These are phyloP conservation scores for Cetoscarus ocellatus DNA, from an alignment of 2,797 vertebrate species.

Conservation along the genomic window DNA sequence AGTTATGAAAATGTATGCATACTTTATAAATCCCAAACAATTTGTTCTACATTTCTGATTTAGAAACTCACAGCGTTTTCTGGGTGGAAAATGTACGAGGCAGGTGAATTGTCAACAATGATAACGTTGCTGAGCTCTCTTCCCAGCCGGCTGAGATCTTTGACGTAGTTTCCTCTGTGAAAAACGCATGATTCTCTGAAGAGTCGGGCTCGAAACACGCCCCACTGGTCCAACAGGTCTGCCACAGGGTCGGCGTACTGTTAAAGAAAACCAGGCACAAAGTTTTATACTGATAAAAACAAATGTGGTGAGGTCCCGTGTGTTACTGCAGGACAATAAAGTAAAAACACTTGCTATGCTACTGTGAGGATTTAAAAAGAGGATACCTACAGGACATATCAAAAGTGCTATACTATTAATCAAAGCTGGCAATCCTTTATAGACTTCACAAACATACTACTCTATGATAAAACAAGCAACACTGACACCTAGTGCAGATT, in stretches of 20 bases:
- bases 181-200: constrained; percentile 98
- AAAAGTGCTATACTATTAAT: constrained; percentile 15
- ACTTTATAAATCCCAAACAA: too few relatives aligned
- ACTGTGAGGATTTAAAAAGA: background rate
- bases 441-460: constrained; percentile 36
- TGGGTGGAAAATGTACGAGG: constrained; percentile 98
- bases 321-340: constrained; percentile 47
- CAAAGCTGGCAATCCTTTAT: constrained; percentile 23
- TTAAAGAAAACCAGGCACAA: constrained; percentile 16
- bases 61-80: constrained; percentile 94
- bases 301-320: constrained; percentile 21
- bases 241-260: constrained; percentile 98
- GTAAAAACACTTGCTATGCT: background rate
- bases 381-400: background rate
- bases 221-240: constrained; percentile 96
- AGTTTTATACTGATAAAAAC: constrained; percentile 2
- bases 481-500: constrained; percentile 21
- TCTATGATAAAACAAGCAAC: constrained; percentile 42
- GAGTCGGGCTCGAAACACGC: constrained; percentile 93
- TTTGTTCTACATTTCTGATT: background rate
- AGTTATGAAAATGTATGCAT: too few relatives aligned
- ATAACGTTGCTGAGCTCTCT: constrained; percentile 96
- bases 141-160: constrained; percentile 96
- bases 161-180: constrained; percentile 97
- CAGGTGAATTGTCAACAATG: constrained; percentile 97